Evolutionary conservation across 2,797 vertebrate genomes (phyloP), one percentile per base, ranked within the genome.

Genomic region (Leucoraja ocellata): DNA sequence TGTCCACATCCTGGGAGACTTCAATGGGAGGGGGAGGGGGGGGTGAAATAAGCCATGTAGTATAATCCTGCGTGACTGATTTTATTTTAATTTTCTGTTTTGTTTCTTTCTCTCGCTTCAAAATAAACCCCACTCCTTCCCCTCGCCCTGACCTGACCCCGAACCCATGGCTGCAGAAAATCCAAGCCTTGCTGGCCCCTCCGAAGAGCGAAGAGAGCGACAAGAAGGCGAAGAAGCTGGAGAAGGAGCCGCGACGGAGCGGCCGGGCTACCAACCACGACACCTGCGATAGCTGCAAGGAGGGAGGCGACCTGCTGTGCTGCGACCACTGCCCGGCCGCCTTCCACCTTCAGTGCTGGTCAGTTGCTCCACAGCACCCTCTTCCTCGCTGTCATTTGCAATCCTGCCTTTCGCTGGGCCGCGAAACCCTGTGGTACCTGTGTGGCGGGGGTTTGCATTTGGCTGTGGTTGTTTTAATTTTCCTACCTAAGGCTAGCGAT

Each of bases 291-390:
- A 99, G 99, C 94, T 99, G 99, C 96, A 96, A 98, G 94, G 98
- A 99, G 96, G 98, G 98, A 94, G 99, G 99, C 16, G 99, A 99
- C 94, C 95, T 99, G 93, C 97, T 99, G 28, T 99, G 98, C 96
- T 99, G 99, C 78, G 98, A 99, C 95, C 98, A 99, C 96, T 99
- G 98, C 93, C 98, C 98, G 0, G 98, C 99, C 77, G 98, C 98
- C 86, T 99, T 99, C 96, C 99, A 99, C 94, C 97, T 99, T 94
- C 99, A 99, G 95, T 99, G 99, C 97, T 99, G 99, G 98, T 99
- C 95, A 97, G 97, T 92, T 36, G 54, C 78, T 94, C 86, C 93
- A 88, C 91, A 93, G 78, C 93, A 71, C 91, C 94, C 93, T 93
- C 77, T 94, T 88, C 93, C 93, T 1, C 1, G 21, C 18, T 4